These are phyloP conservation scores for Lutraria lutraria DNA, from an alignment of 2,888 invertebrate species.

Conservation along the genomic window DNA sequence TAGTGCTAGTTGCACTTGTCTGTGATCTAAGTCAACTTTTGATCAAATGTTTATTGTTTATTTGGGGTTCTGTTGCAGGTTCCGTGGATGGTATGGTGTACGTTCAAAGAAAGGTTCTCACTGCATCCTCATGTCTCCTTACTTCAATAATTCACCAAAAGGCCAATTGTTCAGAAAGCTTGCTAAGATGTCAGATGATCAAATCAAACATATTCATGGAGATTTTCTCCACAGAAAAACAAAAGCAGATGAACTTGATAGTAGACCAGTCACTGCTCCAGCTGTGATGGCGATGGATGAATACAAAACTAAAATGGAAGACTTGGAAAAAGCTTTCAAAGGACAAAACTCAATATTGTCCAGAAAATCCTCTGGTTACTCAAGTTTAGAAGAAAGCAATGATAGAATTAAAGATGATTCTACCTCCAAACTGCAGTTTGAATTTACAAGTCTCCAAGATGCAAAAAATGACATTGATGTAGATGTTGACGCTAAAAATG, in stretches of 20 bases:
- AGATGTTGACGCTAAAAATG: background rate
- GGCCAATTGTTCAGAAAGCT: conserved; percentile 72
- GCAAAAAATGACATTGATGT: background rate
- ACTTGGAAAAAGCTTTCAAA: conserved; percentile 19
- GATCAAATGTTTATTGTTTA: too few species aligned
- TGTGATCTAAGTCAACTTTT: too few species aligned
- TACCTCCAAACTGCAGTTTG: conserved; percentile 31
- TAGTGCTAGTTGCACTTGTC: too few species aligned
- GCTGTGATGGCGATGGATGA: conserved; percentile 58
- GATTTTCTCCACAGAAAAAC: conserved; percentile 74
- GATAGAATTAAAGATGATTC: conserved; percentile 5
- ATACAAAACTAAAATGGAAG: conserved; percentile 33
- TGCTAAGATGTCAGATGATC: conserved; percentile 67
- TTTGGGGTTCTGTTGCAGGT: conserved; percentile 65
- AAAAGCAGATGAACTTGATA: conserved; percentile 57
- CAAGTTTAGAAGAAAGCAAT: conserved; percentile 45
- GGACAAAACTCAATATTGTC: conserved; percentile 44
- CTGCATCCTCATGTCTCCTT: conserved; percentile 74
- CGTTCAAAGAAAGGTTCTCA: conserved; percentile 77
- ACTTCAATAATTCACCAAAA: conserved; percentile 71
- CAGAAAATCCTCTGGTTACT: conserved; percentile 48
- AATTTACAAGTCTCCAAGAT: conserved; percentile 21
- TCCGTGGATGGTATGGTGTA: conserved; percentile 79
- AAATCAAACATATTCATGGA: conserved; percentile 70
- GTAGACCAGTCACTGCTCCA: conserved; percentile 75